Evolutionary conservation across 2,797 vertebrate genomes (phyloP).

Genomic region (Falco concolor): DNA sequence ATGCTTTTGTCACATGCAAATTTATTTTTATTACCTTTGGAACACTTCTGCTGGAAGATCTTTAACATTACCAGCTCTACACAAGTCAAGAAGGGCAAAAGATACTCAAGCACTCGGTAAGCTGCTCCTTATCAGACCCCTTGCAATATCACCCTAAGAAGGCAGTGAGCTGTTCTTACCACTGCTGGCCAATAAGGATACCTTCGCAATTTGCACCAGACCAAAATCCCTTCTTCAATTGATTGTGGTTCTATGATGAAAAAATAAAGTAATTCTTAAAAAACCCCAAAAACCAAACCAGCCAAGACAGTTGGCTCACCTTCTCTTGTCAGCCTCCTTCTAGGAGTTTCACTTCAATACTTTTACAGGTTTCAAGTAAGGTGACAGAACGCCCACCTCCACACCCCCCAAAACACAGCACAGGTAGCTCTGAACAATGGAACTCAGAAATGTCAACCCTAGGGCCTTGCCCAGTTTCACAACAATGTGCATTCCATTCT

Average conservation of each 20-base stretch:
- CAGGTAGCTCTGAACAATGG: neutral
- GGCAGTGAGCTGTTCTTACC: constrained; percentile 72
- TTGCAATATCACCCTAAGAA: accelerated
- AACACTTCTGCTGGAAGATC: neutral
- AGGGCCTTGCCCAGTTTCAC: neutral
- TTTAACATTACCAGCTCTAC: neutral
- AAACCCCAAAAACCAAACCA: accelerated
- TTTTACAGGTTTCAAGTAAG: neutral
- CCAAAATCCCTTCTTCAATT: constrained; percentile 83
- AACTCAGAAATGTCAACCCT: accelerated
- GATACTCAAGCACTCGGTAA: neutral
- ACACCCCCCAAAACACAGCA: neutral
- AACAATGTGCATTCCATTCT: neutral
- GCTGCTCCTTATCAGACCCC: neutral
- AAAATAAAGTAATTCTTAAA: neutral
- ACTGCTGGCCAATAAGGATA: constrained; percentile 92
- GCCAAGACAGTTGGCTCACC: neutral
- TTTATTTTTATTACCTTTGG: neutral
- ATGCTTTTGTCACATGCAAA: accelerated
- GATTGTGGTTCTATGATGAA: constrained; percentile 72
- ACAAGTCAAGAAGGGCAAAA: neutral
- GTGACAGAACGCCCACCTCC: accelerated
- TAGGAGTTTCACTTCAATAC: neutral
- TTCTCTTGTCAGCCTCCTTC: neutral
- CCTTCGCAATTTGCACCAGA: constrained; percentile 86